Percentiles rank a stretch among this genome's conserved stretches.
Conservation (phyloP, 1,140 invertebrate genomes). For the Drosophila nikananu region DNA sequence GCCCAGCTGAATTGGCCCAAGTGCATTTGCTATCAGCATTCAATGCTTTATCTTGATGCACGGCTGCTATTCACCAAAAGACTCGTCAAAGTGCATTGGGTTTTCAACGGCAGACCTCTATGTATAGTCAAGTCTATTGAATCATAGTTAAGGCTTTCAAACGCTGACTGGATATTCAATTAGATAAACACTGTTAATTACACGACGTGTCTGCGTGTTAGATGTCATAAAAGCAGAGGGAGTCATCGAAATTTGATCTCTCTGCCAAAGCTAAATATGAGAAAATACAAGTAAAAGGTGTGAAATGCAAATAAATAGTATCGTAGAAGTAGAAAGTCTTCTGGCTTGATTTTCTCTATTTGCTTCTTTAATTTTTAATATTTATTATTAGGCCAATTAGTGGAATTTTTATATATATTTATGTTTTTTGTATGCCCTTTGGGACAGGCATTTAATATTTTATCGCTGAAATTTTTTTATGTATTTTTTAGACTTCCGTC, state of each 20-base stretch:
- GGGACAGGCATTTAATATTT: neutral
- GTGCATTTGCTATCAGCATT: slow-evolving; percentile 33
- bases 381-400: too few relatives aligned
- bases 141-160: slow-evolving; percentile 2
- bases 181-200: slow-evolving; percentile 24
- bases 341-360: too few relatives aligned
- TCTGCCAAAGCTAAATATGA: neutral
- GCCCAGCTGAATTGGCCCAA: neutral
- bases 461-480: neutral
- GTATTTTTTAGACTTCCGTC: neutral
- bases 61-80: slow-evolving; percentile 2
- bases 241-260: slow-evolving; percentile 15
- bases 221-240: neutral
- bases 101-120: slow-evolving; percentile 4
- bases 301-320: neutral
- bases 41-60: slow-evolving; percentile 36
- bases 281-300: neutral
- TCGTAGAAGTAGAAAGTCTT: neutral
- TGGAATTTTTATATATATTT: too few relatives aligned
- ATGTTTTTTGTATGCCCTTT: neutral
- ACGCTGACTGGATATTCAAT: slow-evolving; percentile 17
- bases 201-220: neutral
- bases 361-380: neutral
- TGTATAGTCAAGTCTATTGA: neutral
- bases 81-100: neutral